Evolutionary conservation across 1,140 invertebrate genomes (phyloP).

Genomic region (Carcinoscorpius rotundicauda): DNA sequence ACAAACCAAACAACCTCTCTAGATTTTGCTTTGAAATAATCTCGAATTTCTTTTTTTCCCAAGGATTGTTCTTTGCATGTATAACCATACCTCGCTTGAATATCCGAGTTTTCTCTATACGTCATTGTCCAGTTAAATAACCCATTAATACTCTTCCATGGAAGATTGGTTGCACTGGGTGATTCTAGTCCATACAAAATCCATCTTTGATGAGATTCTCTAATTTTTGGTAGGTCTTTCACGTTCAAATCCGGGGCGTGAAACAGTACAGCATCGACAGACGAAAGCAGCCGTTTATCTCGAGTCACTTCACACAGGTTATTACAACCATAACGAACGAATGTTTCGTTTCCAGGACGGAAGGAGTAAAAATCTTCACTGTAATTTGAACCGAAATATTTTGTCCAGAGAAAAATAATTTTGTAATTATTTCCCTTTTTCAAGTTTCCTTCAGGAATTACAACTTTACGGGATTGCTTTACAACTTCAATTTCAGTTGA

Average conservation of each 20-base stretch:
- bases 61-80: background rate
- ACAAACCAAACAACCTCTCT: conserved; percentile 37
- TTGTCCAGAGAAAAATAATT: conserved; percentile 17
- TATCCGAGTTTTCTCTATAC: conserved; percentile 33
- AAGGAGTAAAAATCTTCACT: conserved; percentile 17
- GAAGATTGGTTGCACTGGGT: conserved; percentile 17
- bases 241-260: conserved; percentile 18
- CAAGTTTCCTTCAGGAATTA: too few species aligned
- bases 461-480: too few species aligned
- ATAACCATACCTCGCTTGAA: conserved; percentile 28
- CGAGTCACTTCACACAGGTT: conserved; percentile 21
- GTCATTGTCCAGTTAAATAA: conserved; percentile 41
- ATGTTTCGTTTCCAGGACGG: conserved; percentile 4
- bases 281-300: conserved; percentile 17
- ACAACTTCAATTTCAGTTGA: too few species aligned
- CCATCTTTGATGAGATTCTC: conserved; percentile 22
- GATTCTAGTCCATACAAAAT: conserved; percentile 27
- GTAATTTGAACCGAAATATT: conserved; percentile 10
- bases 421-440: conserved; percentile 2
- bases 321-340: conserved; percentile 14
- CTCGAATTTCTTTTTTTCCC: background rate
- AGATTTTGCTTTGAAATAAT: conserved; percentile 33
- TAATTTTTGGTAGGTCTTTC: conserved; percentile 13
- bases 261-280: conserved; percentile 24
- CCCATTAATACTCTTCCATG: conserved; percentile 2